Percentiles rank a stretch among this genome's conserved stretches.
These are phyloP conservation scores for Atta texana DNA, from an alignment of 1,140 invertebrate genomes.

Conservation along the genomic window DNA sequence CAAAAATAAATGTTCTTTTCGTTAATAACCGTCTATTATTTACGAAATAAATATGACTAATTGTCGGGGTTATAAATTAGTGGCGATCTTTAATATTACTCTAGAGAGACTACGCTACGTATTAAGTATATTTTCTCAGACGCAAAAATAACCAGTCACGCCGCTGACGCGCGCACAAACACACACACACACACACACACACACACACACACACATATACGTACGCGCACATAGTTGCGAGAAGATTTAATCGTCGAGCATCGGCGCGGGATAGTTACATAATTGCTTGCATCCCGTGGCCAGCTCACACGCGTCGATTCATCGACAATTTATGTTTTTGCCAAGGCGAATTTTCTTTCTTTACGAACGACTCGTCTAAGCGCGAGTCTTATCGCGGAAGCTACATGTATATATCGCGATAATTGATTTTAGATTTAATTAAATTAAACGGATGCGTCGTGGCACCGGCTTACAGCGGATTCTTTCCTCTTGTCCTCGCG, in stretches of 20 bases:
- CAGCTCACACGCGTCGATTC: conserved; percentile 63
- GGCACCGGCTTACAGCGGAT: conserved; percentile 64
- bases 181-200: neutral
- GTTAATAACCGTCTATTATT: neutral
- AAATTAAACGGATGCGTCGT: conserved; percentile 63
- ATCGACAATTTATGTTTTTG: conserved; percentile 68
- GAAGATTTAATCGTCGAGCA: conserved; percentile 72
- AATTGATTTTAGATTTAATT: conserved; percentile 75
- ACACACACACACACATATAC: neutral
- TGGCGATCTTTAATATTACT: neutral
- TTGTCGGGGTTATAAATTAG: neutral
- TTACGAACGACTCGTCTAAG: neutral
- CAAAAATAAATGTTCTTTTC: neutral
- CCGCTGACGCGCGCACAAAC: neutral
- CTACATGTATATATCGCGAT: conserved; percentile 19
- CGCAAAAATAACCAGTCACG: conserved; percentile 37
- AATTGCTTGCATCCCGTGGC: conserved; percentile 70
- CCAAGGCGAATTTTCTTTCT: conserved; percentile 28
- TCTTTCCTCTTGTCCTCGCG: conserved; percentile 43
- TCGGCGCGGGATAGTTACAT: conserved; percentile 71
- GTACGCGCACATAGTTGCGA: conserved; percentile 38
- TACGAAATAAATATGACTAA: neutral
- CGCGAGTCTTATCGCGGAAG: conserved; percentile 52
- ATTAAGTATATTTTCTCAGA: conserved; percentile 18
- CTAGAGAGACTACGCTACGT: neutral